Percentiles rank a stretch among this genome's conserved stretches.
Conservation (phyloP, 1,140 invertebrate species). For the Daktulosphaira vitifoliae region DNA sequence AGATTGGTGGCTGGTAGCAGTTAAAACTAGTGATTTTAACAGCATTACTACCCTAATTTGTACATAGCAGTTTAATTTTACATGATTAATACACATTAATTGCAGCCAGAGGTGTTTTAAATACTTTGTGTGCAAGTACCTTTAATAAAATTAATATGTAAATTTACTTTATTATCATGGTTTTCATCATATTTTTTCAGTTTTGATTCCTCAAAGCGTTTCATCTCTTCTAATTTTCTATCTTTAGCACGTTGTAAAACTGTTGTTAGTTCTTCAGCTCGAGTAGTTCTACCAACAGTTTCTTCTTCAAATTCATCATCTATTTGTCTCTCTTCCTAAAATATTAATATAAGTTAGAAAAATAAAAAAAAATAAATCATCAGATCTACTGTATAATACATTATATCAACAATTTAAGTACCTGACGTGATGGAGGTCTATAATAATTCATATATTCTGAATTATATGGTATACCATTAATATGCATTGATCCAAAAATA, state of each 20-base stretch:
- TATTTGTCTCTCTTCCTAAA: conserved; percentile 29
- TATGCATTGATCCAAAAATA: not conserved
- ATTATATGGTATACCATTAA: conserved; percentile 6
- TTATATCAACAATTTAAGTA: too few relatives aligned
- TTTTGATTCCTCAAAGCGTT: conserved; percentile 51
- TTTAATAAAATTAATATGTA: too few relatives aligned
- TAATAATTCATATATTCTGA: conserved; percentile 14
- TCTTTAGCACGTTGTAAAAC: conserved; percentile 66
- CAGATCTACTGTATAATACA: too few relatives aligned
- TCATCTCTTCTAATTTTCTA: conserved; percentile 71
- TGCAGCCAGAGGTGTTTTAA: too few relatives aligned
- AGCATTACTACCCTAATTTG: too few relatives aligned
- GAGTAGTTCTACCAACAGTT: conserved; percentile 58
- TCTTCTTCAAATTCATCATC: conserved; percentile 66
- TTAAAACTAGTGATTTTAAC: too few relatives aligned
- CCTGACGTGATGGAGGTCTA: conserved; percentile 1
- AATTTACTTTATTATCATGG: conserved; percentile 18
- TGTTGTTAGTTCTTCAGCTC: conserved; percentile 57
- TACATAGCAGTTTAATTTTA: too few relatives aligned
- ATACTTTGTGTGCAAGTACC: too few relatives aligned
- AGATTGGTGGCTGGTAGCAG: too few relatives aligned
- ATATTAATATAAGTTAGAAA: not conserved
- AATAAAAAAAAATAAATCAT: conserved; percentile 12
- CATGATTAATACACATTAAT: not conserved
- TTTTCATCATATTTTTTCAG: conserved; percentile 36